These are phyloP conservation scores for Athrips mouffetella DNA, from an alignment of 2,888 invertebrate species.

Conservation along the genomic window DNA sequence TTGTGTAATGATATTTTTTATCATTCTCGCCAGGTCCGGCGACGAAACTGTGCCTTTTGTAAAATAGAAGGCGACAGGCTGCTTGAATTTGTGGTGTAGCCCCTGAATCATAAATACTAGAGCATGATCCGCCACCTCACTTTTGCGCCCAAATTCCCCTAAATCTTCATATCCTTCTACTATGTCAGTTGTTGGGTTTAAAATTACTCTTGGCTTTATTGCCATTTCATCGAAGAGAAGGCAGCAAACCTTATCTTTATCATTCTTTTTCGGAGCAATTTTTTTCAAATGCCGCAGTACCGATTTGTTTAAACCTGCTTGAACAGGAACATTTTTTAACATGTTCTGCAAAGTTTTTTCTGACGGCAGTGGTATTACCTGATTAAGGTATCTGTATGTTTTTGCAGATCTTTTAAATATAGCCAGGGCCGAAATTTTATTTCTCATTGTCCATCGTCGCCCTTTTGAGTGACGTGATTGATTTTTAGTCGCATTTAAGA, in stretches of 20 bases:
- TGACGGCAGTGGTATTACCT: slow-evolving; percentile 14
- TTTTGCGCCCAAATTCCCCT: background rate
- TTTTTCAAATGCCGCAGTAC: background rate
- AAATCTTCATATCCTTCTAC: slow-evolving; percentile 18
- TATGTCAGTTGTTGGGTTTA: slow-evolving; percentile 8
- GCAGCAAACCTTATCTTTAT: slow-evolving; percentile 9
- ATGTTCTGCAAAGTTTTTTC: slow-evolving; percentile 10
- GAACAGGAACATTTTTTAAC: slow-evolving; percentile 3
- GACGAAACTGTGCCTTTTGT: slow-evolving; percentile 14
- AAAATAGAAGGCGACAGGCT: slow-evolving; percentile 21
- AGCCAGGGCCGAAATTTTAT: slow-evolving; percentile 15
- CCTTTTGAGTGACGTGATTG: slow-evolving; percentile 9
- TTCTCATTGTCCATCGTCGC: slow-evolving; percentile 11
- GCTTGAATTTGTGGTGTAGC: slow-evolving; percentile 12
- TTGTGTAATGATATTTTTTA: slow-evolving; percentile 11
- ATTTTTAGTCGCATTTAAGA: background rate
- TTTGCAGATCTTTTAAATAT: slow-evolving; percentile 18
- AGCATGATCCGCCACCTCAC: slow-evolving; percentile 12
- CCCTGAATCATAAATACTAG: slow-evolving; percentile 18
- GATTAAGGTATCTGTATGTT: slow-evolving; percentile 11
- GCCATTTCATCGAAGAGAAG: slow-evolving; percentile 19
- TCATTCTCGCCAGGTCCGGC: slow-evolving; percentile 15
- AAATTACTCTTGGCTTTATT: slow-evolving; percentile 17
- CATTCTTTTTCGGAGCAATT: slow-evolving; percentile 8
- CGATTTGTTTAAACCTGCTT: slow-evolving; percentile 4